Evolutionary conservation across 2,797 vertebrate species (phyloP), one percentile per base, ranked within the genome.

Genomic region (Zalophus californianus): DNA sequence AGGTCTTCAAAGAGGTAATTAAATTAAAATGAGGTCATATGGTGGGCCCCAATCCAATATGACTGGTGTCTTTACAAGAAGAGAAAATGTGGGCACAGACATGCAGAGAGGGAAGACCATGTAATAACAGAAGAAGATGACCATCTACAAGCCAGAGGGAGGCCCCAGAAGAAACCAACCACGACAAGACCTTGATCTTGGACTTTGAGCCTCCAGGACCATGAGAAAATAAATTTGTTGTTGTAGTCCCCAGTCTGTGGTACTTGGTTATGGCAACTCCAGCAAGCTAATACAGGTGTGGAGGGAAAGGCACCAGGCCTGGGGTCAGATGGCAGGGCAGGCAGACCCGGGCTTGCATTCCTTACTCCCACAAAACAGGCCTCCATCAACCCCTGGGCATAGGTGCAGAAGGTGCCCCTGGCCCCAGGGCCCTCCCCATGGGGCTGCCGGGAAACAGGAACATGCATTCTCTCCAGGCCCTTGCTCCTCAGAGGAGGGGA

Each of bases 371-470:
- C 23, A 16, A 41, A 77, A 87, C 20, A 60, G 50, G 25, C 32
- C 48, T 90, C 29, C 41, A 8, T 64, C n/a, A 9, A 62, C 41
- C 62, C 32, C 21, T 15, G 48, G 16, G 41, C 58, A 58, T 62
- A 64, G 41, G 5, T 54, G 27, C 54, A 12, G 35, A 35, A 79
- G 38, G n/a, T 14, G 13, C n/a, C 7, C 3, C 9, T 60, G 32
- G n/a, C 13, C 21, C 52, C 32, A 15, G 41, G 9, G 32, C 13
- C 82, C 15, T 35, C 2, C 32, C 41, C 25, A 0, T 0, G 2
- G 35, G 64, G 9, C 15, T 68, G 27, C 60, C 5, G 18, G 70
- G 58, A 95, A 92, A 86, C 21, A 79, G 38, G 38, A 32, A n/a
- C 29, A 66, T 7, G 75, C 25, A 35, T 16, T 25, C 50, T 60